Evolutionary conservation across 2,113 vertebrate genomes (phyloP).

Genomic region (Seriola aureovittata): DNA sequence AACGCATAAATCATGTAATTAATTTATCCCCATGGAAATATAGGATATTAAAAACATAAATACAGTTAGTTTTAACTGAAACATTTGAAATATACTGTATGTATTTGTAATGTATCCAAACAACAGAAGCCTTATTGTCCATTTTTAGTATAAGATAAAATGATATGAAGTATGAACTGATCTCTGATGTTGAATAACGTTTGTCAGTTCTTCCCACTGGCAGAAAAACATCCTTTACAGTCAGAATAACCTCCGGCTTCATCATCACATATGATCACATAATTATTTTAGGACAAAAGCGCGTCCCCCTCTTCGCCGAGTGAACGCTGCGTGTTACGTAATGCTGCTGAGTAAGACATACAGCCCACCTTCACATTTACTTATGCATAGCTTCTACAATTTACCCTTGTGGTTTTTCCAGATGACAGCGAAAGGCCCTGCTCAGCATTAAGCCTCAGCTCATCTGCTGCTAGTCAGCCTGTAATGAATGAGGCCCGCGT

Average conservation of each 20-base stretch:
- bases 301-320: neutral
- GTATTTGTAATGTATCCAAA: too few relatives aligned
- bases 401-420: conserved; percentile 68
- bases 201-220: neutral
- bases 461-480: conserved; percentile 79
- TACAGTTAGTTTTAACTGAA: too few relatives aligned
- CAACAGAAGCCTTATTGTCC: too few relatives aligned
- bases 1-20: too few relatives aligned
- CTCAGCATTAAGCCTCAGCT: conserved; percentile 84
- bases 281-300: neutral
- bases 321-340: conserved; percentile 54
- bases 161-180: neutral
- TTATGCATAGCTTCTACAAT: conserved; percentile 73
- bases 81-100: too few relatives aligned
- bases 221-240: neutral
- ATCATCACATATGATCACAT: conserved; percentile 21
- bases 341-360: conserved; percentile 70
- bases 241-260: neutral
- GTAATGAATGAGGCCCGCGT: conserved; percentile 81
- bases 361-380: conserved; percentile 55
- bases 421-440: conserved; percentile 68
- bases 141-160: too few relatives aligned
- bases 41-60: too few relatives aligned
- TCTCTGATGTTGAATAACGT: neutral
- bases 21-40: too few relatives aligned